Percentiles rank a stretch among this genome's conserved stretches.
Conservation (phyloP, 2,888 invertebrate genomes). For the Drosophila nigritarsus region DNA sequence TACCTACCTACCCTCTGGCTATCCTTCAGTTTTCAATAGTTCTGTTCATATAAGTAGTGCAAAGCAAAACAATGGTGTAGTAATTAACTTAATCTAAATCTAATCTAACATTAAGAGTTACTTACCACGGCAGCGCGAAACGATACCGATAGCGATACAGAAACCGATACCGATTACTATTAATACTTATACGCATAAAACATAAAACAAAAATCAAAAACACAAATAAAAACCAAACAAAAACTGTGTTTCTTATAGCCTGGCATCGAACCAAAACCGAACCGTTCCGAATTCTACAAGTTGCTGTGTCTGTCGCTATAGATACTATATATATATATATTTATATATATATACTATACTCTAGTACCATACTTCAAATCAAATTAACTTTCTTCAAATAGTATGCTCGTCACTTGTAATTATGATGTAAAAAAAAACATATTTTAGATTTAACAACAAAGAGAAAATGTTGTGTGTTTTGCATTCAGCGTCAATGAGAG, state of each 20-base stretch:
- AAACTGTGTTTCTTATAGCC: constrained; percentile 54
- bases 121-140: constrained; percentile 71
- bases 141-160: constrained; percentile 41
- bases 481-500: constrained; percentile 35
- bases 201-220: constrained; percentile 36
- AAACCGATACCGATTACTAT: constrained; percentile 58
- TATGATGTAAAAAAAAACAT: constrained; percentile 67
- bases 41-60: constrained; percentile 79
- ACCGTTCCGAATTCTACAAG: constrained; percentile 23
- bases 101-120: constrained; percentile 74
- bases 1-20: constrained; percentile 30
- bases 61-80: constrained; percentile 72
- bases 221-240: constrained; percentile 44
- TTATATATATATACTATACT: constrained; percentile 22
- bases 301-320: constrained; percentile 35
- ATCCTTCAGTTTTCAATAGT: constrained; percentile 57
- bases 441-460: constrained; percentile 60
- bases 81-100: constrained; percentile 75
- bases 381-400: constrained; percentile 49
- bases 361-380: constrained; percentile 43
- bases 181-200: constrained; percentile 54
- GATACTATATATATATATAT: constrained; percentile 18
- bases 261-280: constrained; percentile 2
- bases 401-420: constrained; percentile 61
- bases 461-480: constrained; percentile 55